Conservation (phyloP, 2,888 invertebrate genomes). For the Tipula helvola region DNA sequence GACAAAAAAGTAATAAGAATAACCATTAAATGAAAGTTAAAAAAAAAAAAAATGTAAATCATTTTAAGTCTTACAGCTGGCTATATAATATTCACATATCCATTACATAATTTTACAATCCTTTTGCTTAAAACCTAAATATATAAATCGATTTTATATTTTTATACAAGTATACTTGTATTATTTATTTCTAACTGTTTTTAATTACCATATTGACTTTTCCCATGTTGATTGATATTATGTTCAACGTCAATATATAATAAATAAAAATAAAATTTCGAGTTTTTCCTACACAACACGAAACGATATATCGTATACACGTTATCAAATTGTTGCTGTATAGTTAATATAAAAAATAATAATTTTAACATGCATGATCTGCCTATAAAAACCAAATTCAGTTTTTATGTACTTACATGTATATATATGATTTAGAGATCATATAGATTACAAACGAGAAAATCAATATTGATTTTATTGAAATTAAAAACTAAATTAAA, state of each 20-base stretch:
- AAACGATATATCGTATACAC: neutral
- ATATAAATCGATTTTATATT: neutral
- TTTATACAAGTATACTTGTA: neutral
- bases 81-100: neutral
- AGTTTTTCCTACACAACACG: constrained; percentile 4
- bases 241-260: neutral
- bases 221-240: neutral
- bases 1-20: neutral
- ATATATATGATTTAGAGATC: neutral
- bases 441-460: constrained; percentile 4
- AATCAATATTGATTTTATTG: neutral
- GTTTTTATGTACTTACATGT: neutral
- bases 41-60: neutral
- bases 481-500: neutral
- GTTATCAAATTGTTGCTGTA: neutral
- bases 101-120: neutral
- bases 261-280: neutral
- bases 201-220: neutral
- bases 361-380: constrained; percentile 4
- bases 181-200: neutral
- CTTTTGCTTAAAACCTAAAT: neutral
- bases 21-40: neutral
- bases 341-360: neutral
- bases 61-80: neutral
- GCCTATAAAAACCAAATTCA: neutral